Conservation (phyloP, 2,797 vertebrate genomes). For the Thripadectes ignobilis region DNA sequence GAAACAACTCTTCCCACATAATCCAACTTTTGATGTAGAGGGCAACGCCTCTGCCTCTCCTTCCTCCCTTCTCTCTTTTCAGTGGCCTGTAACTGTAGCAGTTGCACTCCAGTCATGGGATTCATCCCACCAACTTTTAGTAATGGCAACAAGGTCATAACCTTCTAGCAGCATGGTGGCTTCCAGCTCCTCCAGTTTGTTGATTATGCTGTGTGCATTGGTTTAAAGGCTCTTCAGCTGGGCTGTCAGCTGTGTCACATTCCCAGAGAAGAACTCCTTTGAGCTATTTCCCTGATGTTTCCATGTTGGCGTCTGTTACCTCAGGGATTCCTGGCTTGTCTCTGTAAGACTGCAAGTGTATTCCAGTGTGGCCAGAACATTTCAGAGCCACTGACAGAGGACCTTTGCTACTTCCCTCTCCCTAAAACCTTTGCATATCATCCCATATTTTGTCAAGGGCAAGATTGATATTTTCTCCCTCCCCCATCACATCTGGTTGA, state of each 20-base stretch:
- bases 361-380: background rate
- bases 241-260: background rate
- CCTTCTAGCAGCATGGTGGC: background rate
- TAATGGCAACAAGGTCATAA: background rate
- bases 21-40: background rate
- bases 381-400: background rate
- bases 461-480: background rate
- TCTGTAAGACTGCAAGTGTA: background rate
- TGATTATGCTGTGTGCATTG: too few relatives aligned
- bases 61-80: background rate
- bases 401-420: too few relatives aligned
- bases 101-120: background rate
- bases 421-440: background rate
- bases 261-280: background rate
- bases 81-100: background rate
- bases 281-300: background rate
- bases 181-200: background rate
- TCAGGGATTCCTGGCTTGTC: background rate
- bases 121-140: background rate
- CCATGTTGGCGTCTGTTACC: background rate
- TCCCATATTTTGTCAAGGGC: background rate
- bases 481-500: background rate
- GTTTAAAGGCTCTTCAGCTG: background rate
- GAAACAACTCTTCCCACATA: background rate
- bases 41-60: background rate